These are phyloP conservation scores for Rhea americana DNA, from an alignment of 2,113 vertebrate genomes.

Conservation along the genomic window DNA sequence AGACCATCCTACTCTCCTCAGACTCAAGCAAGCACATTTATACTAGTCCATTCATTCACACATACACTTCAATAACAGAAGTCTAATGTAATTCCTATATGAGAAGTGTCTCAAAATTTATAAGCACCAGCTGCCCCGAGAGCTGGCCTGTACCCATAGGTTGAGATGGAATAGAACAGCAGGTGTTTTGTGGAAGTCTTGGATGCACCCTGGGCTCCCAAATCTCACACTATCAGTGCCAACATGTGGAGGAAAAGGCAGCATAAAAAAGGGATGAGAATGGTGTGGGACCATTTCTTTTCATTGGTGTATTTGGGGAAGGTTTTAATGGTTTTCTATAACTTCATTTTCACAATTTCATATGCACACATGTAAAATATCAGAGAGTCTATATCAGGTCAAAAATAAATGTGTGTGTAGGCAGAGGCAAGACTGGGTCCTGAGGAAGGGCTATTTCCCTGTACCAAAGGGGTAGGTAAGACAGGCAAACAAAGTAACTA, in stretches of 20 bases:
- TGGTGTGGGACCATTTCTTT: constrained; percentile 4
- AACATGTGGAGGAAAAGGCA: constrained; percentile 41
- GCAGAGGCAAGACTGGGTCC: not conserved
- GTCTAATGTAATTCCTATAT: constrained; percentile 37
- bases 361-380: not conserved
- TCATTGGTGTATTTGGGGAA: not conserved
- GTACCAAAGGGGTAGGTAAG: constrained; percentile 1
- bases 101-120: constrained; percentile 50
- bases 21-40: constrained; percentile 53
- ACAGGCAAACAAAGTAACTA: not conserved
- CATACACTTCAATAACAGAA: constrained; percentile 48
- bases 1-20: constrained; percentile 39
- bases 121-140: constrained; percentile 50
- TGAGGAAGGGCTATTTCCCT: not conserved
- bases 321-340: not conserved
- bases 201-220: constrained; percentile 46
- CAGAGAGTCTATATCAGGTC: not conserved
- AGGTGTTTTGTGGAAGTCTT: constrained; percentile 54
- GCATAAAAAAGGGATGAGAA: constrained; percentile 4
- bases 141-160: constrained; percentile 45
- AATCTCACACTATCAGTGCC: constrained; percentile 24
- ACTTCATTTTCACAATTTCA: not conserved
- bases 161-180: constrained; percentile 54
- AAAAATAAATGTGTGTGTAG: not conserved
- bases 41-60: constrained; percentile 21